Evolutionary conservation across 2,113 vertebrate genomes (phyloP), one percentile per base, ranked within the genome.

Genomic region (Zapus hudsonius): DNA sequence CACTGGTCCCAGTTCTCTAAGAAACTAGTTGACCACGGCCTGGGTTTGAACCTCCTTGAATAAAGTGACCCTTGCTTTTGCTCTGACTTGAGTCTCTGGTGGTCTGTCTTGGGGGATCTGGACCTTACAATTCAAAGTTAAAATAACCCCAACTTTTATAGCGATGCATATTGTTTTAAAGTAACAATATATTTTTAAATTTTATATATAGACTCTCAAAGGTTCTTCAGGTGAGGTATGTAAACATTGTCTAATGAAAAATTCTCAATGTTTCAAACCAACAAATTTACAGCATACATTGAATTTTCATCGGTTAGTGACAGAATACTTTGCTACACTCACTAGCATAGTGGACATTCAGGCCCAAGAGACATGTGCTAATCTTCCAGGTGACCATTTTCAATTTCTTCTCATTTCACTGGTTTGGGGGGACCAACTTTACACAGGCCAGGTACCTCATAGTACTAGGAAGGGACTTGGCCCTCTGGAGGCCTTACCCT

Each of bases 201-300:
- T 78, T 98, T 90, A 95, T 98, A 98, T 98, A 97, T 98, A 98
- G 98, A 98, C 96, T 98, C 98, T 98, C 97, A 98, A 98, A 98
- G 97, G 98, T 98, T 98, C 44, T 59, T 98, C 97, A 98, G 98
- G 98, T 98, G 98, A 98, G 98, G 98, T 98, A 98, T 98, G 98
- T 98, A 98, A 98, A 98, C 97, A 98, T 98, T 96, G 98, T 98
- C 98, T 98, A 98, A 98, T 98, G 97, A 98, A 98, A 98, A 97
- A 38, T 96, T 97, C 97, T 98, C 97, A 98, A 97, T 98, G 97
- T 97, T 98, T 98, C 97, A 97, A 97, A 97, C 97, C 11, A 0
- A 97, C 95, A 98, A 95, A 98, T 98, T 98, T 98, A 98, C 98
- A 98, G 98, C 98, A 98, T 98, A 98, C 98, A 97, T 95, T 97